Conservation (phyloP, 1,140 invertebrate genomes). For the Drosophila navojoa region DNA sequence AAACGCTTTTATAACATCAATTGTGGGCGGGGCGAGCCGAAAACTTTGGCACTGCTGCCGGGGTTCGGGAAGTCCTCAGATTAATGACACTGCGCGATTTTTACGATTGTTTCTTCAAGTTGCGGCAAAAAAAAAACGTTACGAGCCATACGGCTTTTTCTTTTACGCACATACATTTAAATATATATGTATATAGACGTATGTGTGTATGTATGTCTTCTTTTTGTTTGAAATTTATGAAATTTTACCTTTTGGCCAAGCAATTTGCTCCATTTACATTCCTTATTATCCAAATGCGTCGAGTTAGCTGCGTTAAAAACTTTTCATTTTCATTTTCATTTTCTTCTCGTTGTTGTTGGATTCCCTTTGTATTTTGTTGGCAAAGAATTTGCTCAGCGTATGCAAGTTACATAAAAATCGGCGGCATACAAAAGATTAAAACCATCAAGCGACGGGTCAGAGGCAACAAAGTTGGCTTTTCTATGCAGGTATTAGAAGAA, state of each 20-base stretch:
- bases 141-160: conserved; percentile 33
- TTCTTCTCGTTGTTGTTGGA: neutral
- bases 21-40: conserved; percentile 29
- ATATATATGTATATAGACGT: no score
- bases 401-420: conserved; percentile 46
- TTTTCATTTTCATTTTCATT: conserved; percentile 18
- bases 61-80: conserved; percentile 45
- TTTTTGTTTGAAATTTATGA: conserved; percentile 64
- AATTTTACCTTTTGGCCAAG: conserved; percentile 77
- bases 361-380: conserved; percentile 13
- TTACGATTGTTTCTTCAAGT: conserved; percentile 62
- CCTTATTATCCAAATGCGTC: conserved; percentile 66
- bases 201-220: conserved; percentile 3
- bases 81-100: conserved; percentile 64
- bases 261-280: conserved; percentile 82
- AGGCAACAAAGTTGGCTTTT: conserved; percentile 12
- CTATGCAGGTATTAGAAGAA: neutral
- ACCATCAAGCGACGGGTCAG: conserved; percentile 14
- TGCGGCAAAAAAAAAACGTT: conserved; percentile 62
- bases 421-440: conserved; percentile 42
- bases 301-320: conserved; percentile 46
- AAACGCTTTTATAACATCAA: conserved; percentile 63
- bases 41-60: conserved; percentile 22
- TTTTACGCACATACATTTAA: neutral
- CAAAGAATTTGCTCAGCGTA: conserved; percentile 46